Conservation (phyloP, 2,113 vertebrate species). For the Cyanistes caeruleus region DNA sequence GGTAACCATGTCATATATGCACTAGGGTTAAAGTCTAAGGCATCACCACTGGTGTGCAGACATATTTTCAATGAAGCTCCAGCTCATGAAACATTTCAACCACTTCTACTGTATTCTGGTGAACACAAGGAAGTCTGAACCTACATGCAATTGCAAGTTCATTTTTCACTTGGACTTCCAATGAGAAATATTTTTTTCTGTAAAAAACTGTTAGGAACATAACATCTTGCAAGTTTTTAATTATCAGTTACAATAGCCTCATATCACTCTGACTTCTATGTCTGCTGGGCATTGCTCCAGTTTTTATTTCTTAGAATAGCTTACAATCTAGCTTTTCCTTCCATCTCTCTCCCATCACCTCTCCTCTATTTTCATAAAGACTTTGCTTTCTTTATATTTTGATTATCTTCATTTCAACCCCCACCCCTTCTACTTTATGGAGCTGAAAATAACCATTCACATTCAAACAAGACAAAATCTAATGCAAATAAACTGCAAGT, state of each 20-base stretch:
- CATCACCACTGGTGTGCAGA: background rate
- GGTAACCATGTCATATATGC: background rate
- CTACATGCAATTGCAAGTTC: background rate
- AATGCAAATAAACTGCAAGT: background rate
- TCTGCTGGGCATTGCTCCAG: background rate
- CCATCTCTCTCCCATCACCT: background rate
- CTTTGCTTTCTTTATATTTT: background rate
- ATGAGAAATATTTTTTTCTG: background rate
- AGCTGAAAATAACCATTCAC: background rate
- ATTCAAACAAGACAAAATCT: background rate
- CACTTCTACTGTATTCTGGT: background rate
- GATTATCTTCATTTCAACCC: background rate
- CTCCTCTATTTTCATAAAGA: background rate
- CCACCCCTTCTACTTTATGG: background rate
- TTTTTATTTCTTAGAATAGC: background rate
- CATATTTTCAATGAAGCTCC: background rate
- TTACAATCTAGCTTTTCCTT: background rate
- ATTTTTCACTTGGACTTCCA: background rate
- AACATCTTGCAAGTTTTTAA: background rate
- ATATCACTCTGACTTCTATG: background rate
- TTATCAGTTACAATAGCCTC: background rate
- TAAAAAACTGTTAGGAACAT: background rate
- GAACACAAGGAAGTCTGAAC: background rate
- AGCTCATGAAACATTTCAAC: background rate
- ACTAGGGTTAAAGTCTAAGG: background rate